Evolutionary conservation across 2,888 invertebrate species (phyloP), one percentile per base, ranked within the genome.

Genomic region (Malthinus seriepunctatus): DNA sequence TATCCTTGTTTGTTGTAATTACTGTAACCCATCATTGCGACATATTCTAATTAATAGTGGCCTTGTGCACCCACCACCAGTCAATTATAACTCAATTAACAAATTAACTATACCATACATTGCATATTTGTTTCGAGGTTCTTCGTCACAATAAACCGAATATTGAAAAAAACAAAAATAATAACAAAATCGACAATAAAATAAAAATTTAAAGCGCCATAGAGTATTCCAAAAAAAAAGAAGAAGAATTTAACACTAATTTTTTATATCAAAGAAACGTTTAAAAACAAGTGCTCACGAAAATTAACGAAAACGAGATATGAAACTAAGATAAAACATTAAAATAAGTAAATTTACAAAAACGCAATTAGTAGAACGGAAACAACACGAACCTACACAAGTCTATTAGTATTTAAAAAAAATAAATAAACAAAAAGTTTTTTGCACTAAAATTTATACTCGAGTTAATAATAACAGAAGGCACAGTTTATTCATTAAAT

Each of bases 21-120:
- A 82, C 85, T 88, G 83, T 89, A 89, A 73, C 88, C 87, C 83
- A 89, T 89, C 86, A 88, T 81, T 86, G 81, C 84, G 84, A 79
- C 86, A 86, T 85, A 82, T 81, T 76, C 73, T 70, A 69, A 76
- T 73, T 70, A 69, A 76, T 79, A 64, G 77, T 78, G 69, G 79
- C 80, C 63, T 71, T 70, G 67, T 75, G 73, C 70, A 75, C 75
- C 74, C 72, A 73, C 64, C 68, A 37, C 12, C 1, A 72, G 62
- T 59, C 65, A 64, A 63, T 65, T 57, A 62, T 61, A 60, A 54
- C 60, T 54, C 56, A 51, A 15, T 39, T 39, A 15, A 5, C 23
- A 23, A 23, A 23, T 23, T 23, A 23, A 23, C 23, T 23, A 23
- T 23, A 23, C 23, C 23, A 23, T 5, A 23, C 23, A 23, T 23